Evolutionary conservation across 2,113 vertebrate species (phyloP), one percentile per base, ranked within the genome.

Genomic region (Tenebrosternarchus preto): DNA sequence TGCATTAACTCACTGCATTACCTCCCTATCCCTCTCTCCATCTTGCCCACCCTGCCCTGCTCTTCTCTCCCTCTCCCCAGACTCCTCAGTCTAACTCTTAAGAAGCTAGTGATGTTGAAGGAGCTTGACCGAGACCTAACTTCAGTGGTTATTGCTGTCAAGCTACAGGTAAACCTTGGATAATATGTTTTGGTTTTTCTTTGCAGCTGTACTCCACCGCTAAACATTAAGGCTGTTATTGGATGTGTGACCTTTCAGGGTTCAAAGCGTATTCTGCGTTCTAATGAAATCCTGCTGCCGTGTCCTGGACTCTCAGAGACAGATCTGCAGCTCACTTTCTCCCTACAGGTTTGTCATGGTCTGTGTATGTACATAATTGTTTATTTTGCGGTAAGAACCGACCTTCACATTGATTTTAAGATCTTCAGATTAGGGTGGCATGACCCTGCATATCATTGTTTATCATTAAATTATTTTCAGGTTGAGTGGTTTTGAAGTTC

Each of bases 91-190:
- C 87, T 97, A 88, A 97, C 95, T 15, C 92, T 97, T 87, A 96
- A 96, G 91, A 97, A 97, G 86, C 90, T 92, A 83, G 91, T 93
- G 80, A 91, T 93, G 87, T 81, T 92, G 81, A 93, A 93, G 86
- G 92, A 97, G 87, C 93, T 97, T 92, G 96, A 97, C 77, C 95
- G 95, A 85, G 96, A 97, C 81, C 94, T 97, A 29, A 95, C 93
- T 8, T 96, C 96, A 0, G 96, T 97, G 84, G 96, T 97, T 82
- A 96, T 97, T 5, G 96, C 96, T 0, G 96, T 97, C 86, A 97
- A 97, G 86, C 92, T 97, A 53, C 96, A 97, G 95, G 96, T 96
- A 72, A 82, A 66, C 3, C 19, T n/a, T 6, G 22, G 19, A 1
- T 25, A 1, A 19, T 57, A 63, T 8, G 2, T n/a, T 12, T 19